Evolutionary conservation across 2,888 invertebrate genomes (phyloP).

Genomic region (Patella ulyssiponensis): DNA sequence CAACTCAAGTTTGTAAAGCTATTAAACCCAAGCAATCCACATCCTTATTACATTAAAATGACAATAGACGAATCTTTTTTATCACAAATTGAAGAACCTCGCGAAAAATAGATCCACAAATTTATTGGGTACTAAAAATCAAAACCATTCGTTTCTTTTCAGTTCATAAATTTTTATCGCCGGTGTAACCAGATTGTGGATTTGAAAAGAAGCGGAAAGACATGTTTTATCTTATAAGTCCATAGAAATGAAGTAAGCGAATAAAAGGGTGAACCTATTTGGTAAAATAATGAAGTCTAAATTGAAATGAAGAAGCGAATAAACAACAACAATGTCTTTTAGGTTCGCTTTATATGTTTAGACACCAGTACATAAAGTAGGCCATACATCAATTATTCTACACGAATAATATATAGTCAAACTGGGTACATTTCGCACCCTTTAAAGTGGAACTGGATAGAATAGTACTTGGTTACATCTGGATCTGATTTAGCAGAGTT

Average conservation of each 20-base stretch:
- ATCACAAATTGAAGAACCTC: slow-evolving; percentile 12
- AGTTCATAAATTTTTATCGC: slow-evolving; percentile 5
- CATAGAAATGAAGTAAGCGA: background rate
- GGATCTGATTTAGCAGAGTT: too few relatives aligned
- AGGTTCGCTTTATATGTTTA: too few relatives aligned
- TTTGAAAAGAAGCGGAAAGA: slow-evolving; percentile 13
- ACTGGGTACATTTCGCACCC: too few relatives aligned
- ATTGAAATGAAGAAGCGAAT: background rate
- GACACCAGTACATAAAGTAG: too few relatives aligned
- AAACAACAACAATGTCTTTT: too few relatives aligned
- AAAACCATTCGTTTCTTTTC: slow-evolving; percentile 6
- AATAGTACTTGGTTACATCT: too few relatives aligned
- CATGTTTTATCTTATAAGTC: background rate
- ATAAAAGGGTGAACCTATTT: background rate
- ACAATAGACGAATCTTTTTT: slow-evolving; percentile 1
- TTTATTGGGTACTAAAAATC: slow-evolving; percentile 6
- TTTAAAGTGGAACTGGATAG: too few relatives aligned
- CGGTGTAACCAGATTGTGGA: background rate
- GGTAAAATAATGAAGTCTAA: slow-evolving; percentile 5
- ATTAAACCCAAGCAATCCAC: background rate
- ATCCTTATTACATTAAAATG: slow-evolving; percentile 1
- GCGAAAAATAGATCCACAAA: slow-evolving; percentile 8
- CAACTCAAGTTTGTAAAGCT: too few relatives aligned
- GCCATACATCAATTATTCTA: too few relatives aligned
- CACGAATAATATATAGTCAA: too few relatives aligned